phyloP scores from a whole-genome alignment of 2,113 vertebrate genomes.

The Vicugna pacos region DNA sequence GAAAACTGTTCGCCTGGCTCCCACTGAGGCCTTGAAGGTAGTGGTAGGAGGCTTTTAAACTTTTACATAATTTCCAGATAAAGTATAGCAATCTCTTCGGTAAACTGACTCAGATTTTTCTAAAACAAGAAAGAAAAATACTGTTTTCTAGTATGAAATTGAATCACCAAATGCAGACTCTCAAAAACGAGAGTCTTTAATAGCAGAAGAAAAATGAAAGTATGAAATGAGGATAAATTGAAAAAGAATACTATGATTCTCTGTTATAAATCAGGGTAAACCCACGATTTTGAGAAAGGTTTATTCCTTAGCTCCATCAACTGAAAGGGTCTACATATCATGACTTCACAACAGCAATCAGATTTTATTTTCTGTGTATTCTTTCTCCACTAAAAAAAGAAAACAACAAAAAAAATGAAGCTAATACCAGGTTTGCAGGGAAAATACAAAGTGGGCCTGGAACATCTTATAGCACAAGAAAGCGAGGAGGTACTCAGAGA shows the following conservation, averaged over 20 bases:
- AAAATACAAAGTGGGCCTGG: background rate
- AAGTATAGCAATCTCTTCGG: background rate
- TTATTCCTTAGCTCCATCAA: background rate
- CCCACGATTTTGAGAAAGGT: background rate
- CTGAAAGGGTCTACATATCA: background rate
- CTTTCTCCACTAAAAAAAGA: background rate
- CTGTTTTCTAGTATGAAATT: background rate
- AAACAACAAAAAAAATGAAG: background rate
- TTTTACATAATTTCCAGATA: background rate
- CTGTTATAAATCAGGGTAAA: background rate
- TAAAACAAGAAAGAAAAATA: background rate
- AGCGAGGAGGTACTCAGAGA: background rate
- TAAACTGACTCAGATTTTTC: background rate
- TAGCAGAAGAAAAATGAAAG: background rate
- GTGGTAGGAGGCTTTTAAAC: background rate
- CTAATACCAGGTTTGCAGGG: background rate
- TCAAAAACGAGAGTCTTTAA: background rate
- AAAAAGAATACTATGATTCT: background rate
- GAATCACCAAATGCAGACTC: background rate
- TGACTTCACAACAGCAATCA: background rate
- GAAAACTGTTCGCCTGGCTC: background rate
- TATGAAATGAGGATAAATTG: background rate
- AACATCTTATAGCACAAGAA: background rate
- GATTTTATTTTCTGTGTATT: background rate
- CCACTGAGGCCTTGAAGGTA: background rate